phyloP scores from a whole-genome alignment of 2,888 invertebrate genomes.

The Calephelis perditalis region DNA sequence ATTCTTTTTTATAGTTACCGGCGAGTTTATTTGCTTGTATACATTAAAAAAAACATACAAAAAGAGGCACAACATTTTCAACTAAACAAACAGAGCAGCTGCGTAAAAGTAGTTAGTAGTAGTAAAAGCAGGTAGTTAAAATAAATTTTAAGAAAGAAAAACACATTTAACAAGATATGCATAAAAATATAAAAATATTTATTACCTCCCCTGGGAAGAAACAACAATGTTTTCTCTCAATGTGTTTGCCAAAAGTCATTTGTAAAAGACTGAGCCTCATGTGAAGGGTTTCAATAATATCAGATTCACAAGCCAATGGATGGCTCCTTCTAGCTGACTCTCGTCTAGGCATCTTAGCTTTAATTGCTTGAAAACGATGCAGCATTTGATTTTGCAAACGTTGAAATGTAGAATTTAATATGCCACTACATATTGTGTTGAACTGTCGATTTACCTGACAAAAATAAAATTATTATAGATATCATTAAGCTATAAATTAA shows the following conservation, averaged over 20 bases:
- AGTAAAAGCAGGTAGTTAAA: too few relatives aligned
- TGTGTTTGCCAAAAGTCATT: slow-evolving; percentile 97
- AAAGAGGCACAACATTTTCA: too few relatives aligned
- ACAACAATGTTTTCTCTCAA: slow-evolving; percentile 94
- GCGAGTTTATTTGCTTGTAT: too few relatives aligned
- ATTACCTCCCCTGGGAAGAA: slow-evolving; percentile 95
- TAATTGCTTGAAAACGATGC: slow-evolving; percentile 90
- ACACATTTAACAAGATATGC: too few relatives aligned
- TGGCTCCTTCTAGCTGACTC: slow-evolving; percentile 95
- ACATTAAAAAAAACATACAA: too few relatives aligned
- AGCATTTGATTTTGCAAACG: slow-evolving; percentile 91
- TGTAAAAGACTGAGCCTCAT: slow-evolving; percentile 94
- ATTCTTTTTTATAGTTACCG: too few relatives aligned
- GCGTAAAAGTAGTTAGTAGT: too few relatives aligned
- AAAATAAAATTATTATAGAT: slow-evolving; percentile 2
- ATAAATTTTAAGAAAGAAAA: too few relatives aligned
- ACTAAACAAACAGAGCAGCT: too few relatives aligned
- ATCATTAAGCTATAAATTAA: too few relatives aligned
- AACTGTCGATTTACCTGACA: slow-evolving; percentile 88
- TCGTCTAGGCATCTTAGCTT: slow-evolving; percentile 93
- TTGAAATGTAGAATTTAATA: slow-evolving; percentile 91
- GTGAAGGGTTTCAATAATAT: slow-evolving; percentile 94
- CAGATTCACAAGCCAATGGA: slow-evolving; percentile 93
- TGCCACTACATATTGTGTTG: slow-evolving; percentile 87
- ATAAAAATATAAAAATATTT: slow-evolving; percentile 15